phyloP scores from a whole-genome alignment of 2,797 vertebrate species.

The Gambelia wislizenii region DNA sequence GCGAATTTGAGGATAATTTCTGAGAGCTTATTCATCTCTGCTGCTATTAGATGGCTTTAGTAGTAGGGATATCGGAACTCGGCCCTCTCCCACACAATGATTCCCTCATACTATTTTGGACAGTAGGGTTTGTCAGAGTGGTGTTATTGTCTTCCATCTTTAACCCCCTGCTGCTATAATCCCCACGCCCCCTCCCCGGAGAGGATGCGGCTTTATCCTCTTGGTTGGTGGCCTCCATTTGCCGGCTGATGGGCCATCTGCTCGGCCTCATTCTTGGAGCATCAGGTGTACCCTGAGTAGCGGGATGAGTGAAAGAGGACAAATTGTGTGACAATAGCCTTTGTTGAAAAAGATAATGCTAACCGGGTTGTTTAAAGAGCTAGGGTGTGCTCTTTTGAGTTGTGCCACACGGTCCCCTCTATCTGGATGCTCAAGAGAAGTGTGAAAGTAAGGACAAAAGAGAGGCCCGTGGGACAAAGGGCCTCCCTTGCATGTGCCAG shows the following conservation, averaged over 20 bases:
- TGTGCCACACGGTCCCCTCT: neutral
- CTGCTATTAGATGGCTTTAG: fast-evolving
- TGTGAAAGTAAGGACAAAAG: neutral
- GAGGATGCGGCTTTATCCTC: slow-evolving; percentile 1
- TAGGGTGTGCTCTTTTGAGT: neutral
- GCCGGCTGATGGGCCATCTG: slow-evolving; percentile 31
- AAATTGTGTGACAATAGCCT: neutral
- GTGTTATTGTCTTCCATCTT: slow-evolving; percentile 42
- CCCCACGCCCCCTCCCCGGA: slow-evolving; percentile 9
- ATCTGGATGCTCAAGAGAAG: neutral
- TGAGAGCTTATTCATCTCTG: no score
- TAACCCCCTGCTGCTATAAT: slow-evolving; percentile 9
- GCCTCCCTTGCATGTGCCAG: neutral
- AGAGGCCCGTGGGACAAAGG: neutral
- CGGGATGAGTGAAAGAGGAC: neutral
- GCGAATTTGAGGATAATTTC: neutral
- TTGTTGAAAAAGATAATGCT: neutral
- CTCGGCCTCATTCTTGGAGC: neutral
- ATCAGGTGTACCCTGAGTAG: neutral
- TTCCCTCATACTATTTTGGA: slow-evolving; percentile 35
- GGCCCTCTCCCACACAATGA: slow-evolving; percentile 15
- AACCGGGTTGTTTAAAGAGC: neutral
- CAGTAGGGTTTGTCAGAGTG: neutral
- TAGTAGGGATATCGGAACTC: neutral
- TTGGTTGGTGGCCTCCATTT: slow-evolving; percentile 17